phyloP scores from a whole-genome alignment of 1,140 invertebrate genomes.

The Parasteatoda tepidariorum region DNA sequence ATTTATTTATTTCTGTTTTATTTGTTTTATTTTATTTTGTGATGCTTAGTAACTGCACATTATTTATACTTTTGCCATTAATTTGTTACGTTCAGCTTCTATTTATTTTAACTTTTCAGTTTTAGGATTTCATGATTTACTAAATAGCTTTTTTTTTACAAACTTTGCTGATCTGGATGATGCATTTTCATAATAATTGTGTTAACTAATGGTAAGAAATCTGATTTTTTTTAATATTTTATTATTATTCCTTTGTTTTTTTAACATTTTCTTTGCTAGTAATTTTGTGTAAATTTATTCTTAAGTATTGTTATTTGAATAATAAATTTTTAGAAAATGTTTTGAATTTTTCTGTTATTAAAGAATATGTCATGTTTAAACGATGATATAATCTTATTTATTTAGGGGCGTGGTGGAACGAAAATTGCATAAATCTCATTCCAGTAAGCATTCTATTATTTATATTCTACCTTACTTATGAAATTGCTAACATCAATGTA shows the following conservation, averaged over 20 bases:
- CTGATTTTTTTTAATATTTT: neutral
- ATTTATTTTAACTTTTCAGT: neutral
- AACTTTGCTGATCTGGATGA: neutral
- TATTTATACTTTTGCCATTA: neutral
- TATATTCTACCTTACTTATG: neutral
- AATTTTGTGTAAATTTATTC: neutral
- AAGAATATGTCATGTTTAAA: neutral
- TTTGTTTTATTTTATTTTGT: neutral
- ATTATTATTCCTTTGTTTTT: neutral
- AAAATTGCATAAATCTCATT: conserved; percentile 20
- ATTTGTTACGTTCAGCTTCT: neutral
- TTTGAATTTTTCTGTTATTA: neutral
- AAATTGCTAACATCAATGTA: neutral
- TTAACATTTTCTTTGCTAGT: neutral
- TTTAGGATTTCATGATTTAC: neutral
- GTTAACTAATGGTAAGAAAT: no score
- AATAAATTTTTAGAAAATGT: neutral
- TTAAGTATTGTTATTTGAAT: neutral
- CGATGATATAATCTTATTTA: neutral
- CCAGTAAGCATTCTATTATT: conserved; percentile 15
- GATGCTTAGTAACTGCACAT: neutral
- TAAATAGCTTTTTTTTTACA: no score
- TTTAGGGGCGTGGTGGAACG: conserved; percentile 3
- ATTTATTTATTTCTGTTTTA: neutral
- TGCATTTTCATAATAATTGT: neutral